phyloP scores from a whole-genome alignment of 2,888 invertebrate genomes.

The Parnassius mnemosyne region DNA sequence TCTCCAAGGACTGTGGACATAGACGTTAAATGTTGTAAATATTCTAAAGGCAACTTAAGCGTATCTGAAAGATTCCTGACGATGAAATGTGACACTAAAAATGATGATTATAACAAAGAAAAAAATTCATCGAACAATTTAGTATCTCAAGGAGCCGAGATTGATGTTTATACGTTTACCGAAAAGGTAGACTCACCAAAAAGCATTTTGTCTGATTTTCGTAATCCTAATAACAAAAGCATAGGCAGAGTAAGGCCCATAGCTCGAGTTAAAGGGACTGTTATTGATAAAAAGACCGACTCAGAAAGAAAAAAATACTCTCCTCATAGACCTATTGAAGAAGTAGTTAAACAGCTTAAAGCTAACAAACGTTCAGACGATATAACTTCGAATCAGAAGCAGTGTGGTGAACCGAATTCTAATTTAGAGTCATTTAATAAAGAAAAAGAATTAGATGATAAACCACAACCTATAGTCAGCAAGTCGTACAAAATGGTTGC shows the following conservation, averaged over 20 bases:
- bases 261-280: conserved; percentile 74
- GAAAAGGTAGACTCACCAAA: conserved; percentile 76
- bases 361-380: conserved; percentile 69
- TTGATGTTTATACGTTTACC: conserved; percentile 74
- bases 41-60: conserved; percentile 69
- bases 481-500: conserved; percentile 79
- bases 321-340: conserved; percentile 72
- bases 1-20: conserved; percentile 71
- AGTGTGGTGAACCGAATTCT: conserved; percentile 36
- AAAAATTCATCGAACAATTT: conserved; percentile 56
- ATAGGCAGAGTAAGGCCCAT: conserved; percentile 72
- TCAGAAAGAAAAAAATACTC: conserved; percentile 71
- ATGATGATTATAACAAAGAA: conserved; percentile 57
- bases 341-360: conserved; percentile 72
- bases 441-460: conserved; percentile 52
- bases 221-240: conserved; percentile 64
- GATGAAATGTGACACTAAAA: conserved; percentile 63
- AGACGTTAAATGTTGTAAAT: conserved; percentile 72
- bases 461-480: conserved; percentile 68
- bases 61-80: conserved; percentile 70
- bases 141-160: conserved; percentile 67
- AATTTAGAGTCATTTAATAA: conserved; percentile 37
- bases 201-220: conserved; percentile 69
- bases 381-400: conserved; percentile 41
- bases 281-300: conserved; percentile 70